These are phyloP conservation scores for Pentalonia nigronervosa DNA, from an alignment of 1,140 invertebrate species.

Conservation along the genomic window DNA sequence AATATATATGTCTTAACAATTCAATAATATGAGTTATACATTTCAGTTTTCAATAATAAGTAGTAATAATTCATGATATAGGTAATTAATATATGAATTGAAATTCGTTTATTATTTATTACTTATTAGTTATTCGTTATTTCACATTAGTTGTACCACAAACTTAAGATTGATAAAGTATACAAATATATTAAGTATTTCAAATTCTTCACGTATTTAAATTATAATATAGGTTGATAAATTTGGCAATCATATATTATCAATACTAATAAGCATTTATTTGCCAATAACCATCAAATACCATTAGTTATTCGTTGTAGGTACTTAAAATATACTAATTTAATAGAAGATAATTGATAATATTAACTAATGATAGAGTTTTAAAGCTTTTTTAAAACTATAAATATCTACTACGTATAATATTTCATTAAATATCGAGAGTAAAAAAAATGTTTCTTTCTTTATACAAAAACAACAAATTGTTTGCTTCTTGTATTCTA, in stretches of 20 bases:
- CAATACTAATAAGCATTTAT: too few species aligned
- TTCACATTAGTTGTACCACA: not conserved
- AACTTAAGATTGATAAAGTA: not conserved
- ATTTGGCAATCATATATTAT: not conserved
- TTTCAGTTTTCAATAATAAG: not conserved
- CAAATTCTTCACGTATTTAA: not conserved
- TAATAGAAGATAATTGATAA: not conserved
- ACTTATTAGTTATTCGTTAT: not conserved
- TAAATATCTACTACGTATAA: not conserved
- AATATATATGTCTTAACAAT: not conserved
- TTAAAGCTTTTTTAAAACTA: not conserved
- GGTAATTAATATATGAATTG: too few species aligned
- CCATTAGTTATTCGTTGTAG: not conserved
- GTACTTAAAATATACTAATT: not conserved
- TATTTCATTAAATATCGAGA: not conserved
- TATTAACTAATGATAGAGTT: not conserved
- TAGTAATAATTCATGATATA: not conserved
- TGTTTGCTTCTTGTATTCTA: not conserved
- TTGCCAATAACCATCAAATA: not conserved
- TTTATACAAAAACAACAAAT: not conserved
- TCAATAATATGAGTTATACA: not conserved
- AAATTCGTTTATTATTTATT: not conserved
- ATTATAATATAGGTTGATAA: not conserved
- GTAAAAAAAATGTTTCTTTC: not conserved
- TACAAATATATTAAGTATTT: not conserved